phyloP scores from a whole-genome alignment of 1,140 invertebrate species.

The Trypoxylus dichotomus region DNA sequence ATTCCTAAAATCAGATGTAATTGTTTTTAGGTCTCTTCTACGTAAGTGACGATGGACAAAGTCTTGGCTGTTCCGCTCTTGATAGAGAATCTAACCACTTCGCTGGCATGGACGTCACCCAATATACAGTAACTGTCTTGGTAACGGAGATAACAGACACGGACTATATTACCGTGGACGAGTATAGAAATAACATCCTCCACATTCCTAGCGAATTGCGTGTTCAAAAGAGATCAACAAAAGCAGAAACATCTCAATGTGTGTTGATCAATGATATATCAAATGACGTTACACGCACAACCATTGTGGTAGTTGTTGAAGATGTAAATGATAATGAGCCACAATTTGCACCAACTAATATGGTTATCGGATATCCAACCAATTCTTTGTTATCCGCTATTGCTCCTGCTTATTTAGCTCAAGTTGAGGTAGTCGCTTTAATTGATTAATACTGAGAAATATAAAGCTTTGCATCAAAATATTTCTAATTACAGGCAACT shows the following conservation, averaged over 20 bases:
- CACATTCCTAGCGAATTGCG: background rate
- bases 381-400: slow-evolving; percentile 50
- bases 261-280: background rate
- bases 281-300: slow-evolving; percentile 47
- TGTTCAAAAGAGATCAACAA: slow-evolving; percentile 23
- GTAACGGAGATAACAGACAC: background rate
- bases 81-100: slow-evolving; percentile 10
- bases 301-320: slow-evolving; percentile 56
- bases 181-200: background rate
- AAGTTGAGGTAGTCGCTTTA: slow-evolving; percentile 51
- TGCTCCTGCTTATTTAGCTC: slow-evolving; percentile 51
- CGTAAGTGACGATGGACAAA: background rate
- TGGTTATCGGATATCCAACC: slow-evolving; percentile 55
- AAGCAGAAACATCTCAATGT: background rate
- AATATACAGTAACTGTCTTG: background rate
- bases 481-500: slow-evolving; percentile 39
- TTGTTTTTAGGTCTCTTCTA: background rate
- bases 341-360: slow-evolving; percentile 52
- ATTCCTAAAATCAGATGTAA: background rate
- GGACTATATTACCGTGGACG: background rate
- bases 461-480: no score
- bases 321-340: slow-evolving; percentile 58
- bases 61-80: background rate
- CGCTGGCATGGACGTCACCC: background rate
- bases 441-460: no score